A percentile compares a stretch with the other conserved stretches of the same genome.
phyloP scores from a whole-genome alignment of 2,888 invertebrate species.

The Microplitis deprimator region DNA sequence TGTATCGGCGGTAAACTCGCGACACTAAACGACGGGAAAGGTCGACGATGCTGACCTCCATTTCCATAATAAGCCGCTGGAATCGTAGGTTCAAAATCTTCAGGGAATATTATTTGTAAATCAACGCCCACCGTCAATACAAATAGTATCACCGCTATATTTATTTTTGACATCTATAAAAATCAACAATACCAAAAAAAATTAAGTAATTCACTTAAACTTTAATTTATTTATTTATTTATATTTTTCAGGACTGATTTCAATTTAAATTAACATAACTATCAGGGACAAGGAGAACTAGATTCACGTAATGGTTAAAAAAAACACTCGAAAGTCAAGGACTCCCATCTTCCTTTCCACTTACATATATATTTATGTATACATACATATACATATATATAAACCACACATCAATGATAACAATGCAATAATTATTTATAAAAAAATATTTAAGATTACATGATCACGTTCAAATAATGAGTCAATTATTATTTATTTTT shows the following conservation, averaged over 20 bases:
- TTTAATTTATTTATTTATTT: neutral
- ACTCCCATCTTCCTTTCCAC: neutral
- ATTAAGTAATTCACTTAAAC: neutral
- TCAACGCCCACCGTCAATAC: neutral
- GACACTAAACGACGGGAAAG: conserved; percentile 24
- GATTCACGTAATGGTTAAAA: neutral
- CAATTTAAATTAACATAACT: neutral
- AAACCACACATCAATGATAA: too few relatives aligned
- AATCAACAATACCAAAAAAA: neutral
- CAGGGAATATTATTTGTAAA: conserved; percentile 34
- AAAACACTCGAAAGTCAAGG: neutral
- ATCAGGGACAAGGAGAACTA: conserved; percentile 1
- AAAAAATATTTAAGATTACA: neutral
- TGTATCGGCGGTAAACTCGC: conserved; percentile 9
- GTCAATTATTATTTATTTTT: neutral
- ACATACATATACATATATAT: too few relatives aligned
- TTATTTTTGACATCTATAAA: conserved; percentile 21
- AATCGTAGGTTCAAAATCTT: conserved; percentile 20
- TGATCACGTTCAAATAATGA: neutral
- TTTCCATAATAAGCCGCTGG: conserved; percentile 13
- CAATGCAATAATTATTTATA: too few relatives aligned
- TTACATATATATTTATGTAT: too few relatives aligned
- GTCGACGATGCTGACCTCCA: conserved; percentile 3
- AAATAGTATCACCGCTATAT: conserved; percentile 7
- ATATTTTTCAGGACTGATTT: neutral